Base-by-base conservation (phyloP, 2,888 invertebrate genomes). In the Anthoptus insignis region DNA sequence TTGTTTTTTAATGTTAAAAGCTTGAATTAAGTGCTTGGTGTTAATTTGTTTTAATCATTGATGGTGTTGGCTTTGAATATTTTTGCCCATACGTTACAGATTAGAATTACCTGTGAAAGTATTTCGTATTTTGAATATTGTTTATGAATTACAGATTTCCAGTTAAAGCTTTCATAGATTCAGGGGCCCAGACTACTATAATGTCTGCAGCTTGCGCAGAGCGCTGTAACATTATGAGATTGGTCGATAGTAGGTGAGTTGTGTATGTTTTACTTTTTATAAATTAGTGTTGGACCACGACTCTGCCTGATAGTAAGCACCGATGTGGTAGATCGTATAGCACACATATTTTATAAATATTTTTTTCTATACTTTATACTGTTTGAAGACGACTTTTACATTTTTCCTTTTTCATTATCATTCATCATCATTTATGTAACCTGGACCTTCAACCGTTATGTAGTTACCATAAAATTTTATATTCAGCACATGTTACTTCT, bases 91-190 rank as follows among this genome's bases (percentile, higher is more conserved):
- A 21, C 21, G 11, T 37, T 21, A 42, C 13, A 42, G 19, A 9
- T 19, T n/a, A 19, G 7, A 11, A n/a, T 47, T 8, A n/a, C n/a
- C n/a, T n/a, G n/a, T n/a, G n/a, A n/a, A 47, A 34, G 11, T 29
- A 32, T 47, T 32, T 19, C 19, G n/a, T 57, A 58, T 47, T 34
- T 47, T 58, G 21, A 49, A 24, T n/a, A 24, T 9, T 19, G 7
- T 49, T 0, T 58, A 7, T 59, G 29, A 34, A 6, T 74, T 77
- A 11, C 74, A 93, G 92, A 39, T 96, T 97, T 83, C 98, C 98
- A 0, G 99, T 99, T 0, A 99, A 99, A 90, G 99, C 99, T 3
- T 99, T 99, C 87, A 99, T 99, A 65, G 99, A 99, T 90, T 99
- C 99, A 70, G 99, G 96, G 53, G 99, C 99, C 58, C 99, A 99